Evolutionary conservation across 2,113 vertebrate genomes (phyloP), one percentile per base, ranked within the genome.

Genomic region (Cardinalis cardinalis): DNA sequence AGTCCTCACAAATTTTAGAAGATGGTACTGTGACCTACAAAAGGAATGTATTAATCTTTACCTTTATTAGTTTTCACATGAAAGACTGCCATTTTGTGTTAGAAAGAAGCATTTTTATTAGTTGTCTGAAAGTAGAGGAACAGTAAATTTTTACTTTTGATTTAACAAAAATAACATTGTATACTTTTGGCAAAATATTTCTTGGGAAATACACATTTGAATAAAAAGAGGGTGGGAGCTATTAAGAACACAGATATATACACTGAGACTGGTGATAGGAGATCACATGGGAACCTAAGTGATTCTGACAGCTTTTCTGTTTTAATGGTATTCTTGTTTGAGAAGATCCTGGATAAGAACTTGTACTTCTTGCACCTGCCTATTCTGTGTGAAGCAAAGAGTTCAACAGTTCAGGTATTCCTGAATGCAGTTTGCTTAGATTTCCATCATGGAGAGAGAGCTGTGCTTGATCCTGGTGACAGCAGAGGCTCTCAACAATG

Each of bases 201-300:
- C 26, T 60, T 60, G 18, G 24, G 36, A 25, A 87, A 91, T 59
- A 29, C 29, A 72, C 21, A 53, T 51, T 60, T 71, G 4, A 11
- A 58, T 18, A 56, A 55, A 24, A 20, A 29, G 7, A 3, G 3
- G 1, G 4, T 12, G 6, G 6, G 2, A 2, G 3, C 5, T 84
- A 17, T 21, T 81, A 43, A 64, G 31, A 88, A 32, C 36, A 28
- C 13, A 55, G n/a, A 25, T 63, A 11, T 71, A 9, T 44, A 38
- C 26, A 21, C n/a, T 71, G 38, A 65, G 49, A 26, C 24, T 17
- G 10, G 16, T 71, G 69, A 52, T 28, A 52, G 31, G 14, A 51
- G 31, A 73, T 69, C 61, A 32, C 53, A n/a, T 29, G 26, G 48
- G 43, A 87, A 21, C 1, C 1, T 70, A 48, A 69, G 44, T 28